A percentile compares a stretch with the other conserved stretches of the same genome.
Evolutionary conservation across 2,797 vertebrate genomes (phyloP).

Genomic region (Clarias pachynema): DNA sequence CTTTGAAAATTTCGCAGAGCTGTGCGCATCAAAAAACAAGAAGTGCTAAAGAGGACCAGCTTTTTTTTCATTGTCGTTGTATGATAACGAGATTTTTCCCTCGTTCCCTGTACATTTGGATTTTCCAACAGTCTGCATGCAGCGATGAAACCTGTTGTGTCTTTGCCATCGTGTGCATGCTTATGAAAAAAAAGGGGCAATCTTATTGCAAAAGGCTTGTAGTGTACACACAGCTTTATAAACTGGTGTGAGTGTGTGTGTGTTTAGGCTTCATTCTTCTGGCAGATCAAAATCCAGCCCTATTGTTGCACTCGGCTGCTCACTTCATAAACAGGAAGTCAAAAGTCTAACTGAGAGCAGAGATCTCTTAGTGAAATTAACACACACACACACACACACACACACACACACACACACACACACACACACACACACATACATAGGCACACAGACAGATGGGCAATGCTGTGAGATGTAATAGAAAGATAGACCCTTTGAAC

Average conservation of each 20-base stretch:
- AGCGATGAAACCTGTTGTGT: neutral
- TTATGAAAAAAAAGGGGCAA: neutral
- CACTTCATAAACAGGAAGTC: conserved; percentile 60
- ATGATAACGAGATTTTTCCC: neutral
- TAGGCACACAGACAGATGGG: conserved; percentile 50
- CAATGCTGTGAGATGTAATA: conserved; percentile 44
- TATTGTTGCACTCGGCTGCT: conserved; percentile 56
- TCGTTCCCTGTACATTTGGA: neutral
- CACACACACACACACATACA: conserved; percentile 26
- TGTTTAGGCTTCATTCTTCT: conserved; percentile 21
- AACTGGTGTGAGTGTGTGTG: neutral
- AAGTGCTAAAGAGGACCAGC: neutral
- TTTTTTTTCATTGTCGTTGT: neutral
- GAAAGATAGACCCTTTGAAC: conserved; percentile 48
- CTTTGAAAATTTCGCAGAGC: neutral
- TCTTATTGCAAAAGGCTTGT: neutral
- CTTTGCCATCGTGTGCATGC: neutral
- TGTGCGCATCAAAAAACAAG: neutral
- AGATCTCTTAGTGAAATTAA: conserved; percentile 54
- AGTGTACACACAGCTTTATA: neutral
- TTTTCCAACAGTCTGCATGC: neutral
- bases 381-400: conserved; percentile 15
- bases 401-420: conserved; percentile 42
- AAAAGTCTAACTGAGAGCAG: conserved; percentile 48
- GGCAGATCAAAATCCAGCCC: conserved; percentile 48